These are phyloP conservation scores for Rallus crepitans DNA, from an alignment of 2,797 vertebrate species.

Conservation along the genomic window DNA sequence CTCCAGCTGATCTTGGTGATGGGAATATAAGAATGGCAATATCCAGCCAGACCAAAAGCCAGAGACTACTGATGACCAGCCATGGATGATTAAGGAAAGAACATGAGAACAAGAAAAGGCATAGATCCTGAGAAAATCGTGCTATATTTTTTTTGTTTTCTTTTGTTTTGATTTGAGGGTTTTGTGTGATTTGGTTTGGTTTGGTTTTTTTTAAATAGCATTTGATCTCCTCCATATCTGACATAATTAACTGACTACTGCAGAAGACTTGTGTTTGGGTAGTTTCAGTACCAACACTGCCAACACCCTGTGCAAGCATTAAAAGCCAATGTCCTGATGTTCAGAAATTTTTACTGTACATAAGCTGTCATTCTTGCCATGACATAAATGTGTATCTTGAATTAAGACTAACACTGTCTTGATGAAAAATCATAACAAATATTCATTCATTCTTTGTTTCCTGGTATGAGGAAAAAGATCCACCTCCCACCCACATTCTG, in stretches of 20 bases:
- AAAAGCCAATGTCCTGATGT: background rate
- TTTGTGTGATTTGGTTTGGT: background rate
- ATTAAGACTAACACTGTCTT: constrained; percentile 1
- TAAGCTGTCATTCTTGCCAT: background rate
- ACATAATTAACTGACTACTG: background rate
- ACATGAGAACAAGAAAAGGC: background rate
- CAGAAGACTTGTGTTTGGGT: background rate
- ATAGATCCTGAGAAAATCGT: background rate
- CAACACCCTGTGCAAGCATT: background rate
- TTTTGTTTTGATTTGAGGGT: background rate
- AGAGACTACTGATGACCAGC: background rate
- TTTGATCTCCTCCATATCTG: background rate
- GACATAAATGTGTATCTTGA: background rate
- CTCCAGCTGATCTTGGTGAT: background rate
- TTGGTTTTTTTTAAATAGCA: background rate
- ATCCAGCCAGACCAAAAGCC: background rate
- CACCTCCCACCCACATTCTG: constrained; percentile 60
- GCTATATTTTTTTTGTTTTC: background rate
- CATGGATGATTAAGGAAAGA: background rate
- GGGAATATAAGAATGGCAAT: background rate
- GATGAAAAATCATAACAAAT: constrained; percentile 47
- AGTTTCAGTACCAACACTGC: background rate
- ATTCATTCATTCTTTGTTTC: constrained; percentile 54
- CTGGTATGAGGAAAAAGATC: constrained; percentile 32
- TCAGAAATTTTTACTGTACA: background rate